Base-by-base conservation (phyloP, 2,888 invertebrate genomes). In the Lycocerus yunnanus region DNA sequence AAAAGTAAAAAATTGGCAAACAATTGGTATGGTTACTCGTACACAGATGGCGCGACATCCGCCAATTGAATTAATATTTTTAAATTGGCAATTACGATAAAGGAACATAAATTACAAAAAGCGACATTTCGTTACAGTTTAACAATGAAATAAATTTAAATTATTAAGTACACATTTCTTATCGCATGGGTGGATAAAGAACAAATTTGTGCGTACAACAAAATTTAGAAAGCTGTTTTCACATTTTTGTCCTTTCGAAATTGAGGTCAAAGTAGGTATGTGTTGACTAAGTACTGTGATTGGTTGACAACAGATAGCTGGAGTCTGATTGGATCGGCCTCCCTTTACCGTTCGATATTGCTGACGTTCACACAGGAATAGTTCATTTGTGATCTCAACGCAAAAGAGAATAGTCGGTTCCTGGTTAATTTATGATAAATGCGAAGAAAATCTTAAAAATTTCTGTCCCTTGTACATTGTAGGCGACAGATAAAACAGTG, bases 351-450 rank as follows among this genome's bases (percentile, higher is more conserved):
- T 80, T 83, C 83, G 81, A 82, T 83, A 83, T 79, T 66, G 15
- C 70, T 80, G 77, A 79, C 83, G 83, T 83, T 82, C 81, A 80
- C 79, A n/a, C 11, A 72, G 80, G 78, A 82, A 82, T 84, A 84
- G 81, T 78, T 85, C 87, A 87, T 87, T 87, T 87, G 87, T 87
- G 87, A 86, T 86, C 86, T 86, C 86, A 84, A 84, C 87, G 87
- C 86, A 86, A 84, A 84, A 87, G 86, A 85, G 86, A 86, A 87
- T 82, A 87, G 87, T 87, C 87, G 87, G 87, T 81, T 81, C 80
- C 80, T 80, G 81, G 80, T 85, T 86, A 82, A 74, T 74, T 76
- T 71, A 81, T 77, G 78, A 81, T 85, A 84, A 83, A 86, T 87
- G 86, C 86, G 86, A 86, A 86, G 85, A 84, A 84, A 83, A 82